These are phyloP conservation scores for Sebastes taczanowskii DNA, from an alignment of 2,797 vertebrate species.

Conservation along the genomic window DNA sequence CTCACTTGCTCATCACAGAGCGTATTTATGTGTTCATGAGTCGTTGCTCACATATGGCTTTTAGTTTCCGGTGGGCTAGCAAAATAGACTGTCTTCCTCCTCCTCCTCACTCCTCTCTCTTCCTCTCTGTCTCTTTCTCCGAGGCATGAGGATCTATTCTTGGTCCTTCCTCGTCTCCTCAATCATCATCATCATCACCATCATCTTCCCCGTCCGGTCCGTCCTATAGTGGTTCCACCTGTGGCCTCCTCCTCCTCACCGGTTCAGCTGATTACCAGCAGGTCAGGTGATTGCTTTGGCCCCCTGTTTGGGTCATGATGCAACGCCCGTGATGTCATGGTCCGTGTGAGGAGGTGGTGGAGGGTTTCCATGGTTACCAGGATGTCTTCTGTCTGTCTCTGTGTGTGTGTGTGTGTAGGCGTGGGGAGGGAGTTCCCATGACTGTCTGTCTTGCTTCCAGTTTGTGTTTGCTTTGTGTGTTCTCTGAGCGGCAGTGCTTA, in stretches of 20 bases:
- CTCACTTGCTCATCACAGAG: slow-evolving; percentile 14
- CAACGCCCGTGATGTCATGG: slow-evolving; percentile 69
- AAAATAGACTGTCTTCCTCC: slow-evolving; percentile 7
- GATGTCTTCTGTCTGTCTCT: slow-evolving; percentile 35
- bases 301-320: slow-evolving; percentile 59
- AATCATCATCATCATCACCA: slow-evolving; percentile 32
- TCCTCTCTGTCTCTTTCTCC: slow-evolving; percentile 28
- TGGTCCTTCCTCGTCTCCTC: slow-evolving; percentile 50
- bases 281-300: slow-evolving; percentile 32
- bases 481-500: neutral
- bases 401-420: slow-evolving; percentile 12
- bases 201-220: neutral
- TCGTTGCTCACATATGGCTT: slow-evolving; percentile 60
- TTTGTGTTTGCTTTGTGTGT: slow-evolving; percentile 32
- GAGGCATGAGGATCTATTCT: slow-evolving; percentile 61
- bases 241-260: slow-evolving; percentile 41
- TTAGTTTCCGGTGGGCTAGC: slow-evolving; percentile 33
- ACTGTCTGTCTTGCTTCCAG: slow-evolving; percentile 20
- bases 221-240: slow-evolving; percentile 19
- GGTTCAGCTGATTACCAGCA: slow-evolving; percentile 15
- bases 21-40: neutral
- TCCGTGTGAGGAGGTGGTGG: slow-evolving; percentile 46
- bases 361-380: slow-evolving; percentile 80
- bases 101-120: slow-evolving; percentile 25
- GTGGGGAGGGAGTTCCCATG: slow-evolving; percentile 56